Conservation (phyloP, 2,797 vertebrate genomes). For the Nannoperca australis region DNA sequence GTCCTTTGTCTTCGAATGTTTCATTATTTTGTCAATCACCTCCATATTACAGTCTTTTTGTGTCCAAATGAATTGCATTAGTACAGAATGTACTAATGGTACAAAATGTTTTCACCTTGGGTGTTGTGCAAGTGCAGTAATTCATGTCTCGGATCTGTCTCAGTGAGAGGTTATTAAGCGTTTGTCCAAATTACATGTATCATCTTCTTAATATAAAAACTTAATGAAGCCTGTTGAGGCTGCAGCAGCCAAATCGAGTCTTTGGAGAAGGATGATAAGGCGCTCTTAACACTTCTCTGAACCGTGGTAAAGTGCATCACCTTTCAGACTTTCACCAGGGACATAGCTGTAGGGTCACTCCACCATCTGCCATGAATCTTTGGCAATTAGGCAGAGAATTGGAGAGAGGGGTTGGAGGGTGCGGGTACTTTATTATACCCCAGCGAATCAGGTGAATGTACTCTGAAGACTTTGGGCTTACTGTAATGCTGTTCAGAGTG, state of each 20-base stretch:
- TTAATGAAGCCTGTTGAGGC: slow-evolving; percentile 68
- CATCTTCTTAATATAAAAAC: slow-evolving; percentile 64
- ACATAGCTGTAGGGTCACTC: slow-evolving; percentile 41
- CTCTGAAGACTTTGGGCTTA: slow-evolving; percentile 41
- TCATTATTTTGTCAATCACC: background rate
- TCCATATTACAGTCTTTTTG: background rate
- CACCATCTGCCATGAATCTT: slow-evolving; percentile 49
- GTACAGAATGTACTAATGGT: background rate
- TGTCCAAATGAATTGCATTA: background rate
- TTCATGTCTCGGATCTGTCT: slow-evolving; percentile 23
- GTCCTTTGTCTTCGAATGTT: no score
- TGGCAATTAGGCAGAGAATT: slow-evolving; percentile 55
- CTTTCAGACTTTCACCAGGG: slow-evolving; percentile 57
- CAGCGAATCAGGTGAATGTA: slow-evolving; percentile 35
- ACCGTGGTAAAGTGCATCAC: slow-evolving; percentile 42
- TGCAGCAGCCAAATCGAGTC: slow-evolving; percentile 33
- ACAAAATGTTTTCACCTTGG: slow-evolving; percentile 1
- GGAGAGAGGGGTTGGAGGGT: background rate
- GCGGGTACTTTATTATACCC: slow-evolving; percentile 18
- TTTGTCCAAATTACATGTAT: slow-evolving; percentile 58
- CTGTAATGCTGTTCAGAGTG: slow-evolving; percentile 43
- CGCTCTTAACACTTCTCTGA: slow-evolving; percentile 50
- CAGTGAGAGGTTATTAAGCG: slow-evolving; percentile 49
- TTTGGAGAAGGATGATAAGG: slow-evolving; percentile 52
- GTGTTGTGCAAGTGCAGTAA: slow-evolving; percentile 2